Conservation (phyloP, 2,888 invertebrate species). For the Athrips mouffetella region DNA sequence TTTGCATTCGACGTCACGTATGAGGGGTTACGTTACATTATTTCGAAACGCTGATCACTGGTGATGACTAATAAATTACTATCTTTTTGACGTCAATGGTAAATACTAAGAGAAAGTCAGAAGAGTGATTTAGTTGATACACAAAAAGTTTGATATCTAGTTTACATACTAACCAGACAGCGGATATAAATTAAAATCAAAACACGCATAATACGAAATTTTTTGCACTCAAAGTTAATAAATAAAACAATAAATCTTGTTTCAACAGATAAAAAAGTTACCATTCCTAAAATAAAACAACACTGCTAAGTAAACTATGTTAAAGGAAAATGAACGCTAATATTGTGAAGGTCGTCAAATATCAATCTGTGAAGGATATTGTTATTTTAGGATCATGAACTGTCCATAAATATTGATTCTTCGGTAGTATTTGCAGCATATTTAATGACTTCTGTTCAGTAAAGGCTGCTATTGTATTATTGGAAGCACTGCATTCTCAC, state of each 20-base stretch:
- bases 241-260: neutral
- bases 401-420: too few species aligned
- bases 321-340: neutral
- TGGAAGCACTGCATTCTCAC: too few species aligned
- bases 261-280: neutral
- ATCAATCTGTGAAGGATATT: too few species aligned
- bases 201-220: neutral
- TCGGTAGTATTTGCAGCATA: too few species aligned
- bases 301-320: neutral
- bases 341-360: too few species aligned
- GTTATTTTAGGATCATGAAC: too few species aligned
- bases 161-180: too few species aligned
- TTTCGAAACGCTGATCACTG: constrained; percentile 5
- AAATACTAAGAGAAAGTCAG: neutral
- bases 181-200: neutral
- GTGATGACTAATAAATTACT: neutral
- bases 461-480: too few species aligned
- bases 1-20: constrained; percentile 8
- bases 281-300: neutral
- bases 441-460: too few species aligned
- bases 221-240: neutral
- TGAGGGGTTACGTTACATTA: constrained; percentile 7
- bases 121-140: too few species aligned
- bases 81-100: neutral
- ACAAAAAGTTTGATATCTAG: too few species aligned